Evolutionary conservation across 2,888 invertebrate genomes (phyloP), one percentile per base, ranked within the genome.

Genomic region (Aphelenchoides bicaudatus): DNA sequence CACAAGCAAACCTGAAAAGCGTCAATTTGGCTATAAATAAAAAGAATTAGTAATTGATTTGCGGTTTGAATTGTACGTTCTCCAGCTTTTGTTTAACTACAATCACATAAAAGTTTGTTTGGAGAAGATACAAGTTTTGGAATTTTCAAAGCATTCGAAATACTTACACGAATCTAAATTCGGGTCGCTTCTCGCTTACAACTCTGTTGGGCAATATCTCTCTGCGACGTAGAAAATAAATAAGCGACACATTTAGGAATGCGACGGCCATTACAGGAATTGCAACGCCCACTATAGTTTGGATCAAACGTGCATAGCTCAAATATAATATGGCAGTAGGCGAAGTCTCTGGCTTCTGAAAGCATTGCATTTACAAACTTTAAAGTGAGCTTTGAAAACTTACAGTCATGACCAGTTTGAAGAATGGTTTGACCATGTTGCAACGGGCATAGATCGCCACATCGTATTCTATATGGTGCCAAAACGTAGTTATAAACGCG

Each of bases 211-310:
- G 59, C 39, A 68, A 28, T 27, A 66, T 59, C 43, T 66, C 62
- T 6, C 67, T 53, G 31, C 59, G 60, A 10, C 67, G 65, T 28
- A 67, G 53, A 29, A 56, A 61, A 53, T 67, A 70, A 21, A 67
- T 69, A 5, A 67, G 56, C 6, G 62, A 70, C 13, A 66, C 63
- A 47, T 67, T 67, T 37, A 67, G 53, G 1, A 62, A 52, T 30
- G 65, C 66, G 23, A 67, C 67, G 10, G 63, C 69, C 10, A 65
- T 59, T n/a, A 66, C 63, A 19, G 68, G 67, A 16, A 66, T 10
- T 5, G 55, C 37, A 3, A 70, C 61, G 23, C 57, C 65, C 29
- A 51, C 25, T 19, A 62, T 29, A 13, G 62, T 58, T 38, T 65
- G 65, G 6, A 51, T 25, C 27, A 61, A 47, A 16, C 47, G 47